Percentiles rank a stretch among this genome's conserved stretches.
Evolutionary conservation across 2,888 invertebrate genomes (phyloP).

Genomic region (Orthosia gracilis): DNA sequence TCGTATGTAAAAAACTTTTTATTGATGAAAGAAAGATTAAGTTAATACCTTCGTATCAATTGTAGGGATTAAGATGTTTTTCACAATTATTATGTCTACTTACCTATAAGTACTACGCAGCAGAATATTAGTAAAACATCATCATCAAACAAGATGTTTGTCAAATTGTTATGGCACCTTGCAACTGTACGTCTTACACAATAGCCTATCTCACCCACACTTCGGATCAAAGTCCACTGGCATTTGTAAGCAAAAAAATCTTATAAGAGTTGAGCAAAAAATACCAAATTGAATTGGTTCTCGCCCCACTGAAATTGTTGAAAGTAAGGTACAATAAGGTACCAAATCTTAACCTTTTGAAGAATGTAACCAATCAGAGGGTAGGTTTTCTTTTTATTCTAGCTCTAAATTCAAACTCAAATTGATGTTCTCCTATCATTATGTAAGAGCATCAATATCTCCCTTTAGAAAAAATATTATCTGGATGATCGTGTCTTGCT

Average conservation of each 20-base stretch:
- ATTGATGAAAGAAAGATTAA: slow-evolving; percentile 27
- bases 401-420: neutral
- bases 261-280: neutral
- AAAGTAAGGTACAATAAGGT: neutral
- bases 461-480: neutral
- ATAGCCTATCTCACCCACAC: neutral
- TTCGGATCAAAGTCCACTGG: slow-evolving; percentile 19
- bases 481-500: neutral
- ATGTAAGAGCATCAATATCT: neutral
- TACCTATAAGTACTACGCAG: slow-evolving; percentile 24
- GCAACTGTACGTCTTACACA: slow-evolving; percentile 11
- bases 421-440: neutral
- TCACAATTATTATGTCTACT: slow-evolving; percentile 4
- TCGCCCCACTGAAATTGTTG: slow-evolving; percentile 1
- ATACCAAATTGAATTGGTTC: neutral
- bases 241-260: slow-evolving; percentile 15
- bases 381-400: neutral
- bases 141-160: slow-evolving; percentile 5
- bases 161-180: slow-evolving; percentile 8
- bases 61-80: slow-evolving; percentile 33
- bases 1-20: slow-evolving; percentile 19
- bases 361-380: neutral
- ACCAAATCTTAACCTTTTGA: neutral
- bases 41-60: slow-evolving; percentile 16
- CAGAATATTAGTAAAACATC: slow-evolving; percentile 10